Evolutionary conservation across 2,888 invertebrate genomes (phyloP).

Genomic region (Archaeoteleia sp.): DNA sequence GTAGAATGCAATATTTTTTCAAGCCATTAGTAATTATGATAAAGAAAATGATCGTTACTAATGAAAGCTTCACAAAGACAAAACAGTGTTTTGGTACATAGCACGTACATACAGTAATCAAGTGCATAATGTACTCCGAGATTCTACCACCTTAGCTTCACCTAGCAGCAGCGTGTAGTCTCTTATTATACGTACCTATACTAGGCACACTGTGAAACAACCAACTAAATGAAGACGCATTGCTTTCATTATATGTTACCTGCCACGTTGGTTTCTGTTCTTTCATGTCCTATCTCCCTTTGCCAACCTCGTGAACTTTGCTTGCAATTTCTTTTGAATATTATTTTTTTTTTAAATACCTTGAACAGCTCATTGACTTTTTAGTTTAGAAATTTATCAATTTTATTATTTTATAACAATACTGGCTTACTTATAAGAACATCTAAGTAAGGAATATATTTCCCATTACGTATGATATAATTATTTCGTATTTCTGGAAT

Average conservation of each 20-base stretch:
- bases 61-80: constrained; percentile 21
- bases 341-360: no score
- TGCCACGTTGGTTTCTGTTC: constrained; percentile 36
- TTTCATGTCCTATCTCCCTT: constrained; percentile 37
- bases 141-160: constrained; percentile 52
- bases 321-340: no score
- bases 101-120: constrained; percentile 42
- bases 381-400: no score
- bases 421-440: no score
- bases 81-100: constrained; percentile 25
- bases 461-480: no score
- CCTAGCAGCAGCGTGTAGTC: constrained; percentile 56
- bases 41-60: constrained; percentile 23
- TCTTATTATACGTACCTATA: constrained; percentile 65
- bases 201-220: constrained; percentile 66
- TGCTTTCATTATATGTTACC: constrained; percentile 71
- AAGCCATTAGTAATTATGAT: no score
- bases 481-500: no score
- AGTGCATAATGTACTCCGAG: constrained; percentile 55
- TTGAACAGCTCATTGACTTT: no score
- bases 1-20: no score
- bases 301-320: constrained; percentile 44
- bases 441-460: no score
- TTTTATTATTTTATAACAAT: no score
- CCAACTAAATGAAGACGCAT: constrained; percentile 72